Evolutionary conservation across 2,113 vertebrate species (phyloP).

Genomic region (Patagioenas fasciata): DNA sequence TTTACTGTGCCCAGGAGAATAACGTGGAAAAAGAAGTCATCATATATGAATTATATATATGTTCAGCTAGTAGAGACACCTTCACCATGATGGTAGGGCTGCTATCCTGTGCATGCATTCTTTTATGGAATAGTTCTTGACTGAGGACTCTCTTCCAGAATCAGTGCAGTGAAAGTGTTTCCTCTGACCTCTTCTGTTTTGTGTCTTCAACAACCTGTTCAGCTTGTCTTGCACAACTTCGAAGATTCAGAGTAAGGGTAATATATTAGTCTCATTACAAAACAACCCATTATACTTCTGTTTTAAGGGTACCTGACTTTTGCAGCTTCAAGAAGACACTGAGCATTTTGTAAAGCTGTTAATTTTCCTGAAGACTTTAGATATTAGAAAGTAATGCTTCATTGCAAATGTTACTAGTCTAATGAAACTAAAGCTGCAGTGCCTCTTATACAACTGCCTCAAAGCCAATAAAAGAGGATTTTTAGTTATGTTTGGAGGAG

Average conservation of each 20-base stretch:
- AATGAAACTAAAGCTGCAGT: background rate
- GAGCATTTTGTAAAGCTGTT: background rate
- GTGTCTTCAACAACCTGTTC: background rate
- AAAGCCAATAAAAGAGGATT: background rate
- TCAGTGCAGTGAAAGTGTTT: background rate
- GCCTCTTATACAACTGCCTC: background rate
- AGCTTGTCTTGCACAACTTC: background rate
- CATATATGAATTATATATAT: background rate
- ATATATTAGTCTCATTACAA: background rate
- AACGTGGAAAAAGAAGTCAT: background rate
- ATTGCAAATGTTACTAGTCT: background rate
- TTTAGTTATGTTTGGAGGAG: background rate
- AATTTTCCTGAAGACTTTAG: background rate
- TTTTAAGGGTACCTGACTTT: background rate
- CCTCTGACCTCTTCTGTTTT: background rate
- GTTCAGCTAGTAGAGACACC: background rate
- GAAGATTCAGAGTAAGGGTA: background rate
- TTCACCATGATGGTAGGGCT: background rate
- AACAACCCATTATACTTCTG: background rate
- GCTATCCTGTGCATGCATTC: accelerated
- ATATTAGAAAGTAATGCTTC: background rate
- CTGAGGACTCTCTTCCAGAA: background rate
- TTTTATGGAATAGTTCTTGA: background rate
- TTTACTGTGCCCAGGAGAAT: background rate
- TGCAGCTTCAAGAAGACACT: background rate